Evolutionary conservation across 2,113 vertebrate species (phyloP).

Genomic region (Mystacornis crossleyi): DNA sequence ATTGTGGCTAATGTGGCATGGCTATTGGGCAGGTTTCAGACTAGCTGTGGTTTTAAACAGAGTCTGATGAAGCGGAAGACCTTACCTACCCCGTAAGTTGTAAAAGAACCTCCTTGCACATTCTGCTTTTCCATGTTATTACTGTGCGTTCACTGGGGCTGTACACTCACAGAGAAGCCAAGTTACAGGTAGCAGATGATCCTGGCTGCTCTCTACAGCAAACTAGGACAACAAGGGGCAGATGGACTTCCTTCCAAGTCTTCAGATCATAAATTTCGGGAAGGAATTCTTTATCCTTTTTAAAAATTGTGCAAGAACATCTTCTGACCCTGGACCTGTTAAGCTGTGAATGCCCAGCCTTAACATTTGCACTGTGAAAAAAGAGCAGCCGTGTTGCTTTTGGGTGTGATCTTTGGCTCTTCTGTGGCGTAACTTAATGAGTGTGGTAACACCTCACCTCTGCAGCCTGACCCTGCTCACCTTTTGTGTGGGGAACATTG

Average conservation of each 20-base stretch:
- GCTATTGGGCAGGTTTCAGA: not conserved
- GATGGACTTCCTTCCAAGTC: not conserved
- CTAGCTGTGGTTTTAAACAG: not conserved
- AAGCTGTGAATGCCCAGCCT: not conserved
- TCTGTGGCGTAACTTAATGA: not conserved
- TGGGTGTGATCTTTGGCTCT: not conserved
- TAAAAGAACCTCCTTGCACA: not conserved
- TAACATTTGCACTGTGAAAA: not conserved
- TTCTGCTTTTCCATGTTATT: not conserved
- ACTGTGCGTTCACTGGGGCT: not conserved
- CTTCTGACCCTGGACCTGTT: not conserved
- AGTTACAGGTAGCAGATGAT: not conserved
- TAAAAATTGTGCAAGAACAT: not conserved
- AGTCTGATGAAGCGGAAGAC: not conserved
- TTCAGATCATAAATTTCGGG: not conserved
- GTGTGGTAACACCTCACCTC: not conserved
- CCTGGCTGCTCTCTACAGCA: not conserved
- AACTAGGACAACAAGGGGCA: not conserved
- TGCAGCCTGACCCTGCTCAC: not conserved
- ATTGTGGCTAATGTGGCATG: not conserved
- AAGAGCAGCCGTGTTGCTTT: not conserved
- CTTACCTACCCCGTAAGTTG: not conserved
- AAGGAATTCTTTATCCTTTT: not conserved
- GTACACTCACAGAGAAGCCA: not conserved
- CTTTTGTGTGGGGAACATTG: not conserved